Evolutionary conservation across 1,140 invertebrate genomes (phyloP), one percentile per base, ranked within the genome.

Genomic region (Pseudomyrmex dendroicus): DNA sequence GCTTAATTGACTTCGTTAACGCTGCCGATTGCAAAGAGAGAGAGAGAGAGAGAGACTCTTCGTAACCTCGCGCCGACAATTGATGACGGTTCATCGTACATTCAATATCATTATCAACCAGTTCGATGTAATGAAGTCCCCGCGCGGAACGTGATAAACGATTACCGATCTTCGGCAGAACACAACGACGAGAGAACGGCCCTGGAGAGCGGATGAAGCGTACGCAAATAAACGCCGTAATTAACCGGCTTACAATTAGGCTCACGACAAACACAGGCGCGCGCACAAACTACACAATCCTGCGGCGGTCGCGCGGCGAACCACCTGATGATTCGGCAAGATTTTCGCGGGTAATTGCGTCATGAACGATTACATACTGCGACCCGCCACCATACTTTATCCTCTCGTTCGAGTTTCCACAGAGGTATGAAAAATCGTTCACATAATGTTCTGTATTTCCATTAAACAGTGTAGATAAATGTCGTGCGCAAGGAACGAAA

Each of bases 241-340:
- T 80, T 80, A 80, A 80, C 66, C 76, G 76, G 76, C 66, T 80
- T 59, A 59, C 76, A 80, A 80, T 80, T 80, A 80, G 76, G 54
- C 66, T 80, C 50, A 50, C 76, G 66, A 80, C 76, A 80, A 80
- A 80, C 66, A 50, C 52, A 44, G 52, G 54, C 56, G 66, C 52
- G 54, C 66, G 54, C 56, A 54, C 15, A 59, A 70, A 70, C 76
- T 80, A 66, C 66, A 22, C 73, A 77, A 44, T 50, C 66, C 76
- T 7, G 64, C n/a, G 62, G 76, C 76, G 76, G 76, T 48, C 76
- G 54, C 64, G 13, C 54, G 66, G 76, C 22, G 76, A 80, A 80
- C 76, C 76, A 80, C 76, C 76, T 80, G 76, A 80, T 80, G 76
- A 80, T 80, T 80, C 66, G 76, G 66, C 76, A 80, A 80, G 76